Percentiles rank a stretch among this genome's conserved stretches.
These are phyloP conservation scores for Limnephilus marmoratus DNA, from an alignment of 2,888 invertebrate genomes.

Conservation along the genomic window DNA sequence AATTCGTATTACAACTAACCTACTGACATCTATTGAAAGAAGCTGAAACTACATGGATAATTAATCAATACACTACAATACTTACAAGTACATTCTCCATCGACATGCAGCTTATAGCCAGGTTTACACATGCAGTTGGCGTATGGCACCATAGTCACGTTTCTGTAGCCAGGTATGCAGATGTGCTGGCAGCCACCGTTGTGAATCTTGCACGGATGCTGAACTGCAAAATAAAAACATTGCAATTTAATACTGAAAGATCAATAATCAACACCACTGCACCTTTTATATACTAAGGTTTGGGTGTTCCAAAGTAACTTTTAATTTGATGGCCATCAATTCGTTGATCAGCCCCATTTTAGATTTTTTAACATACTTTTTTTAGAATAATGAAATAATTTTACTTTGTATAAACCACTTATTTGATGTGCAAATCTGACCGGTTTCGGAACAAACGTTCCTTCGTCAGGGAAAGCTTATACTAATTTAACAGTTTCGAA, in stretches of 20 bases:
- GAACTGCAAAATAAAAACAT: conserved; percentile 70
- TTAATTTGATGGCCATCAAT: no score
- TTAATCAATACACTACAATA: background rate
- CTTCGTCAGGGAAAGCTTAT: no score
- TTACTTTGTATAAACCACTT: no score
- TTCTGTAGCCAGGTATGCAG: conserved; percentile 82
- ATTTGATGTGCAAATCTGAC: no score
- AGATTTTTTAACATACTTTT: no score
- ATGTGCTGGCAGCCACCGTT: conserved; percentile 87
- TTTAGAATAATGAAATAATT: no score
- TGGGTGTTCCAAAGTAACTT: no score
- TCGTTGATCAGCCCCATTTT: background rate
- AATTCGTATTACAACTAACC: no score
- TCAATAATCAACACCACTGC: conserved; percentile 24
- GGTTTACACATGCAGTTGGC: conserved; percentile 85
- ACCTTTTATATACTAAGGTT: background rate
- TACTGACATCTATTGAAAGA: no score
- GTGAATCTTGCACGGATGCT: conserved; percentile 82
- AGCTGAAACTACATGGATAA: no score
- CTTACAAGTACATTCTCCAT: conserved; percentile 77
- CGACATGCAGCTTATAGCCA: conserved; percentile 79
- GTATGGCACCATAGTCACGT: conserved; percentile 72
- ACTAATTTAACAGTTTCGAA: no score
- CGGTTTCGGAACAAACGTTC: no score
- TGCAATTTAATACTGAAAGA: background rate